These are phyloP conservation scores for Eremobia ochroleuca DNA, from an alignment of 2,888 invertebrate genomes.

Conservation along the genomic window DNA sequence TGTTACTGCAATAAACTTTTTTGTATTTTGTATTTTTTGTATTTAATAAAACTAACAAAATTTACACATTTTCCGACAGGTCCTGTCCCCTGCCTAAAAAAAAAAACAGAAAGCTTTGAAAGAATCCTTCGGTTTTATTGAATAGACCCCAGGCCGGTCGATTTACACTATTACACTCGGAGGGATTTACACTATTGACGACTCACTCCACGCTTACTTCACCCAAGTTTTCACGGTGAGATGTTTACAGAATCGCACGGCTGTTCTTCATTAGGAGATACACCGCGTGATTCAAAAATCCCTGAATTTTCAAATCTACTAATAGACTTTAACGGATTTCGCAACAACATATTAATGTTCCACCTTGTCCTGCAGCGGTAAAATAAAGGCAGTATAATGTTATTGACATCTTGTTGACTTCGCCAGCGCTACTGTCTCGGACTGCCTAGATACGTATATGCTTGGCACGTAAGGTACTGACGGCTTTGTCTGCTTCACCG, in stretches of 20 bases:
- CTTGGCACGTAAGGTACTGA: not conserved
- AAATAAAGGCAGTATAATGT: not conserved
- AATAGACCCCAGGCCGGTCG: not conserved
- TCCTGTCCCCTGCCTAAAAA: not conserved
- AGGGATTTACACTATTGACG: too few species aligned
- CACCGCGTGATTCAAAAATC: not conserved
- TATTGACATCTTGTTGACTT: conserved; percentile 7
- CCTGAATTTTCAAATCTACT: not conserved
- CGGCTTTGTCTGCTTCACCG: conserved; percentile 1
- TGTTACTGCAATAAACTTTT: too few species aligned
- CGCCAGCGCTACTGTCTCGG: not conserved
- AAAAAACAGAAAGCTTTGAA: not conserved
- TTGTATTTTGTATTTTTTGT: too few species aligned
- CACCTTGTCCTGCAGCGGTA: too few species aligned
- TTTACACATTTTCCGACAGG: not conserved
- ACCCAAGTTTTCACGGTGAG: too few species aligned
- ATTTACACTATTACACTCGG: too few species aligned
- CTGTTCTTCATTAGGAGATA: not conserved
- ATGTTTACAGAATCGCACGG: too few species aligned
- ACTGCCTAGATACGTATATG: not conserved
- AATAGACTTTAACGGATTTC: not conserved
- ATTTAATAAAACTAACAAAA: not conserved
- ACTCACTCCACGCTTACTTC: too few species aligned
- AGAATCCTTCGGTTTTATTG: not conserved
- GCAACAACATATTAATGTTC: too few species aligned